Base-by-base conservation (phyloP, 2,888 invertebrate species). In the Quadroppia sp. region DNA sequence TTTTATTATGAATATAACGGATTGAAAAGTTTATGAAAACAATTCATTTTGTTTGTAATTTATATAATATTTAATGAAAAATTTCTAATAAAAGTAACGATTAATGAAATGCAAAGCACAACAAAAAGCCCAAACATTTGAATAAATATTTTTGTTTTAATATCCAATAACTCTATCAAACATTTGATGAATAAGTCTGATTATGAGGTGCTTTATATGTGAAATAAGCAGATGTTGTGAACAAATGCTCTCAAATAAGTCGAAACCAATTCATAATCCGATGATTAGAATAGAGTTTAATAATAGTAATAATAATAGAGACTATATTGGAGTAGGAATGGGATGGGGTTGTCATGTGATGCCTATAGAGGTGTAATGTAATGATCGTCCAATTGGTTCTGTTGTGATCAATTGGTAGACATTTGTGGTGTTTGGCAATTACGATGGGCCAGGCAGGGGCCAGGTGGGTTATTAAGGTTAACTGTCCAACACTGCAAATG, bases 381-480 rank as follows among this genome's bases (percentile, higher is more conserved):
- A 25, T 69, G 69, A 45, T 69, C 45, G 4, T 11, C 42, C 69
- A 69, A 69, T 45, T 23, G 25, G 42, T 25, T 2, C 17, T 20
- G 25, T 69, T 69, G 40, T 69, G 25, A 69, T 69, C 42, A 69
- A 69, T 69, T 69, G 69, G 13, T 69, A n/a, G n/a, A 20, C n/a
- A 36, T 64, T 36, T 13, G 20, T 45, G 45, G 6, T 45, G 45
- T 40, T 45, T 25, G 45, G 69, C 45, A 42, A 69, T 45, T 69
- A 69, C 40, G 36, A 25, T 69, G 45, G 15, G 4, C 15, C 9
- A 48, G 25, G n/a, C n/a, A 6, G 67, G 15, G 45, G 45, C 69
- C 69, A 69, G 69, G 69, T 69, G 69, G 67, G 45, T n/a, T 69
- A 42, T 42, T 40, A 45, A 69, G 69, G 69, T 69, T 69, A 45